Evolutionary conservation across 2,888 invertebrate species (phyloP).

Genomic region (Agrypnus murinus): DNA sequence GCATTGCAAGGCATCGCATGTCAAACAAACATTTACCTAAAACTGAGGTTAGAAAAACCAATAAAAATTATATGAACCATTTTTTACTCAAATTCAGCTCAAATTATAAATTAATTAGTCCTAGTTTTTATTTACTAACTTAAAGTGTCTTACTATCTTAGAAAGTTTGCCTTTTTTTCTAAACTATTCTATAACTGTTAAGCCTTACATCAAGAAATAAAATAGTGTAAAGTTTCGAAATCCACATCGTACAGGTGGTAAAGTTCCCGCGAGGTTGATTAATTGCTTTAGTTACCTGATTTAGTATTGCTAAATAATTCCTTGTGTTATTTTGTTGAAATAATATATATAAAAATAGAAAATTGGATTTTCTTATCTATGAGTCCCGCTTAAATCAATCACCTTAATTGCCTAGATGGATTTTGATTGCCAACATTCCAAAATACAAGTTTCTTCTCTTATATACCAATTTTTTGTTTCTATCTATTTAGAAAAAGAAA

Average conservation of each 20-base stretch:
- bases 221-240: slow-evolving; percentile 45
- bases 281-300: slow-evolving; percentile 42
- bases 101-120: neutral
- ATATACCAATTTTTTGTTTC: too few relatives aligned
- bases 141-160: slow-evolving; percentile 4
- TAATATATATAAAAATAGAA: slow-evolving; percentile 26
- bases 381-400: slow-evolving; percentile 34
- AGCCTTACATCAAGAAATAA: slow-evolving; percentile 9
- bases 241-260: slow-evolving; percentile 39
- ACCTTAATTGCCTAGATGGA: slow-evolving; percentile 36
- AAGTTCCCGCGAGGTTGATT: slow-evolving; percentile 41
- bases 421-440: slow-evolving; percentile 37
- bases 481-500: too few relatives aligned
- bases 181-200: too few relatives aligned
- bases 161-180: slow-evolving; percentile 38
- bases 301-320: slow-evolving; percentile 45
- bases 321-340: slow-evolving; percentile 17
- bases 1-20: slow-evolving; percentile 8
- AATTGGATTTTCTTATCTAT: slow-evolving; percentile 36
- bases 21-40: slow-evolving; percentile 10
- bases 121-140: slow-evolving; percentile 2
- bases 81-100: too few relatives aligned
- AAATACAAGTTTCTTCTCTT: slow-evolving; percentile 29
- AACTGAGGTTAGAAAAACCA: neutral
- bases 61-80: neutral